Base-by-base conservation (phyloP, 2,888 invertebrate genomes). In the Odontocolon sp. region DNA sequence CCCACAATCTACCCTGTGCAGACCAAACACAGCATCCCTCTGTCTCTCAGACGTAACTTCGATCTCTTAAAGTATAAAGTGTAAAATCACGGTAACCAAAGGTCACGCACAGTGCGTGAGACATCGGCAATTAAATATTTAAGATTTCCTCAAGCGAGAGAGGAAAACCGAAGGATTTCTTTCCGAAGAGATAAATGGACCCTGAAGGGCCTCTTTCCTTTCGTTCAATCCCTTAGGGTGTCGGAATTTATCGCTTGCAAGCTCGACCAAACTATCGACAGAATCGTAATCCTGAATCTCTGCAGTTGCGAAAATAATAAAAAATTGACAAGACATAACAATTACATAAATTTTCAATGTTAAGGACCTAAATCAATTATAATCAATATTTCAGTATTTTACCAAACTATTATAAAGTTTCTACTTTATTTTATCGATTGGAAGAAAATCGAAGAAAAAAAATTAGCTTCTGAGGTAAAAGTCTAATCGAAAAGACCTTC, bases 81-180 rank as follows among this genome's bases (percentile, higher is more conserved):
- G 40, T 14, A 61, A 67, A 71, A 64, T 56, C 70, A 73, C 77
- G 36, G 69, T 21, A 38, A 63, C 68, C 73, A 77, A 64, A 81
- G 75, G 81, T 81, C 78, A 54, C 77, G 59, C 56, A 56, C 36
- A 45, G 74, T 75, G 77, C 71, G 71, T 64, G 56, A 59, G 66
- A 70, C 61, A 47, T 64, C 21, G 40, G 36, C 71, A 81, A 83
- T 84, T 82, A 83, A 80, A 83, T 82, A 85, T 84, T 81, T 78
- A 82, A 79, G 61, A 77, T 77, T 78, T 80, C 78, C 76, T 40
- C 50, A 21, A 40, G 68, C 3, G 42, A 33, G 42, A 36, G 50
- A 11, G 28, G 26, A 71, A 42, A 42, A 11, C 52, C 4, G 6
- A 16, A 16, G 31, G n/a, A 18, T 59, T 18, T 52, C 6, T 38